Conservation (phyloP, 2,113 vertebrate species). For the Tenrec ecaudatus region DNA sequence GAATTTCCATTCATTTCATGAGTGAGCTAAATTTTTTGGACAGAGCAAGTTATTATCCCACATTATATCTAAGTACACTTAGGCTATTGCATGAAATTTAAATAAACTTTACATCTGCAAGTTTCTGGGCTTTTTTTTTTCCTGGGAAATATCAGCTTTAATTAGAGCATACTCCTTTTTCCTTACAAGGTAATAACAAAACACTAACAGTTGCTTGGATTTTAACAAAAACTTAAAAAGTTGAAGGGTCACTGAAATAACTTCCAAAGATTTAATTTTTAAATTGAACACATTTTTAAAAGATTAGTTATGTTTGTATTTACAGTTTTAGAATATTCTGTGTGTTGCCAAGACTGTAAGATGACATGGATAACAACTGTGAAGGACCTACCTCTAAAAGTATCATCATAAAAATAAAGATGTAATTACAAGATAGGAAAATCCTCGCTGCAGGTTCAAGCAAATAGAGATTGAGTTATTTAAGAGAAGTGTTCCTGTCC, state of each 20-base stretch:
- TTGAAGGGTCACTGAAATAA: conserved; percentile 71
- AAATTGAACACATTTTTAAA: conserved; percentile 67
- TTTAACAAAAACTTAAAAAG: conserved; percentile 70
- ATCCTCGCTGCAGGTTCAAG: conserved; percentile 50
- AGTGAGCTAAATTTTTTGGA: conserved; percentile 84
- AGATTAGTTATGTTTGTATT: conserved; percentile 55
- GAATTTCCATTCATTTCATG: conserved; percentile 85
- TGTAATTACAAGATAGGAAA: conserved; percentile 49
- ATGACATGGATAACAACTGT: conserved; percentile 18
- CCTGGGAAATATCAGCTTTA: conserved; percentile 75
- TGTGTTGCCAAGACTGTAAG: conserved; percentile 70
- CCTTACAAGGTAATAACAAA: conserved; percentile 63
- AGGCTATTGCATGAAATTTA: conserved; percentile 88
- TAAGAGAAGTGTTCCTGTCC: conserved; percentile 41
- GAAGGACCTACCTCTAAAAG: conserved; percentile 46
- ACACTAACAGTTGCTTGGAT: conserved; percentile 75
- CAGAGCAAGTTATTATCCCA: conserved; percentile 85
- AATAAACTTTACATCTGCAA: conserved; percentile 89
- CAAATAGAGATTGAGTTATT: conserved; percentile 58
- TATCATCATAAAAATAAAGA: conserved; percentile 26
- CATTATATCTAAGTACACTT: conserved; percentile 85
- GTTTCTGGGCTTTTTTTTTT: conserved; percentile 88
- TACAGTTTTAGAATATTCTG: conserved; percentile 67
- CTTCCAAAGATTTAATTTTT: conserved; percentile 62
- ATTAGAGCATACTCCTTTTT: conserved; percentile 23